Conservation (phyloP, 2,888 invertebrate species). For the Microchrysa polita region DNA sequence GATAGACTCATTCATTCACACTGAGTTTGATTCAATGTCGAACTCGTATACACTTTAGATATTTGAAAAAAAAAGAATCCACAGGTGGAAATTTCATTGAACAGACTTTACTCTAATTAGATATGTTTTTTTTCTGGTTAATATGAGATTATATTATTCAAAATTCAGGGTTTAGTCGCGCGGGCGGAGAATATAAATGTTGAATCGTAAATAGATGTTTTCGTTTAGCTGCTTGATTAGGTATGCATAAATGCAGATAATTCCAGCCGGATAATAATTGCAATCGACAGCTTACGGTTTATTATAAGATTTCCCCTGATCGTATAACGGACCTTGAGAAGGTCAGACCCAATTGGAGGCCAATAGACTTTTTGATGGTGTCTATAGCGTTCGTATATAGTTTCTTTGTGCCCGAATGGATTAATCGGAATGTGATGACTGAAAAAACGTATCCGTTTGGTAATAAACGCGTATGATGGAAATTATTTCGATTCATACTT, state of each 20-base stretch:
- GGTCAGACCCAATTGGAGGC: slow-evolving; percentile 17
- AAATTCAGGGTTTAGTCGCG: background rate
- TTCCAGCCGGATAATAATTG: slow-evolving; percentile 12
- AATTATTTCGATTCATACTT: no score
- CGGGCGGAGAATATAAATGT: background rate
- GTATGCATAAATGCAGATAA: background rate
- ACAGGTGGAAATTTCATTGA: slow-evolving; percentile 22
- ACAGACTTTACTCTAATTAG: slow-evolving; percentile 4
- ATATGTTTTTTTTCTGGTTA: background rate
- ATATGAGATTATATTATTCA: no score
- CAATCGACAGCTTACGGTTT: slow-evolving; percentile 39
- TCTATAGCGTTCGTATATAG: background rate
- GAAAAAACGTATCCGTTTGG: no score
- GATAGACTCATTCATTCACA: background rate
- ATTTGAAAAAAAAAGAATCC: background rate
- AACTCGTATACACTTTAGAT: background rate
- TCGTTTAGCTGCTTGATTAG: background rate
- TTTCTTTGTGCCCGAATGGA: no score
- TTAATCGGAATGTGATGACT: no score
- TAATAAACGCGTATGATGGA: no score
- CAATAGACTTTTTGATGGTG: background rate
- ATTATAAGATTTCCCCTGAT: background rate
- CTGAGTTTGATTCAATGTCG: background rate
- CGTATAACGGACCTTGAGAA: slow-evolving; percentile 44
- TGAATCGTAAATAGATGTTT: background rate